These are phyloP conservation scores for Baryphthengus martii DNA, from an alignment of 2,113 vertebrate species.

Conservation along the genomic window DNA sequence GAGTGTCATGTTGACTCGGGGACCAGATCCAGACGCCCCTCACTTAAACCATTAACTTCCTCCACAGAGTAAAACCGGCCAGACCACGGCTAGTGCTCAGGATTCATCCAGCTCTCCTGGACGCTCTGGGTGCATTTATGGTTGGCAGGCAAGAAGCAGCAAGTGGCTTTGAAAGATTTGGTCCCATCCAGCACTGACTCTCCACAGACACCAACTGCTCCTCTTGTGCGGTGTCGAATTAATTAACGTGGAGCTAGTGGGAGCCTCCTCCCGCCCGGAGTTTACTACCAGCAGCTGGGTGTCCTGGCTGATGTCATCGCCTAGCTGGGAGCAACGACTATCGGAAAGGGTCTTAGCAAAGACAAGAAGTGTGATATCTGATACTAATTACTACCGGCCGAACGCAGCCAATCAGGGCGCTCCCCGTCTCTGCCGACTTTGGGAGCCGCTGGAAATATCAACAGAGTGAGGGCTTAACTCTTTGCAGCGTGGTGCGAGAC, in stretches of 20 bases:
- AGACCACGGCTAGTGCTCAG: conserved; percentile 38
- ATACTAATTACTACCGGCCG: conserved; percentile 79
- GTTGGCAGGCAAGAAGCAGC: conserved; percentile 52
- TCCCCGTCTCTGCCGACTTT: conserved; percentile 17
- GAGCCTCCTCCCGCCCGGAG: conserved; percentile 77
- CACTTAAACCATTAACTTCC: conserved; percentile 71
- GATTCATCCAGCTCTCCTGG: conserved; percentile 65
- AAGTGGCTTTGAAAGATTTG: conserved; percentile 71
- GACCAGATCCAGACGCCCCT: conserved; percentile 77
- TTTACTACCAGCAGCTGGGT: conserved; percentile 71
- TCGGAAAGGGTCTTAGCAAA: conserved; percentile 74
- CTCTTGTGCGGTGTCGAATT: conserved; percentile 75
- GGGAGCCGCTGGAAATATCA: conserved; percentile 31
- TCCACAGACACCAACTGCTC: conserved; percentile 80
- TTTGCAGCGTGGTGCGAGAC: conserved; percentile 16
- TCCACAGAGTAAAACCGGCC: conserved; percentile 66
- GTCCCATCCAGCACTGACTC: conserved; percentile 83
- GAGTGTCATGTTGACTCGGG: conserved; percentile 91
- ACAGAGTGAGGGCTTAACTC: conserved; percentile 61
- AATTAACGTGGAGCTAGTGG: conserved; percentile 69
- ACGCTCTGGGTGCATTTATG: conserved; percentile 44
- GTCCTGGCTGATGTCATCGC: conserved; percentile 80
- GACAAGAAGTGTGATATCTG: conserved; percentile 79
- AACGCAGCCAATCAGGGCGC: conserved; percentile 74
- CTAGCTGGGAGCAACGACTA: conserved; percentile 67